phyloP scores from a whole-genome alignment of 2,888 invertebrate species.

The Oscheius sp. region DNA sequence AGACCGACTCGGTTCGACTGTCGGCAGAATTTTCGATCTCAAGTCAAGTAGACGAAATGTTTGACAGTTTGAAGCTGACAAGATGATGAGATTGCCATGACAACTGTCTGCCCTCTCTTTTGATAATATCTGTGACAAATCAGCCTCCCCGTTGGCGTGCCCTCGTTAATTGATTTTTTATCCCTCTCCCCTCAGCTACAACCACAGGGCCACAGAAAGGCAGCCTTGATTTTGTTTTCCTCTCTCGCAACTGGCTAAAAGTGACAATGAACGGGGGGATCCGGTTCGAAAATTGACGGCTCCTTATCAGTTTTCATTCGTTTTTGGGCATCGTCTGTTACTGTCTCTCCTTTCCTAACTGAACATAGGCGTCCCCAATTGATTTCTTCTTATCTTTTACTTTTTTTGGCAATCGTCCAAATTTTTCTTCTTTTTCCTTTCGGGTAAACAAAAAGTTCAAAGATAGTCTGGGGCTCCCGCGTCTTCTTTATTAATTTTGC shows the following conservation, averaged over 20 bases:
- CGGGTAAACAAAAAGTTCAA: neutral
- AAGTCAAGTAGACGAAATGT: no score
- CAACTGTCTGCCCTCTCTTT: neutral
- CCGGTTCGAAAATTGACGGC: constrained; percentile 24
- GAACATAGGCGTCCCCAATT: neutral
- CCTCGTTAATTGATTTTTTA: no score
- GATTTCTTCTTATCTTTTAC: neutral
- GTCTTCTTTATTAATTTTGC: no score
- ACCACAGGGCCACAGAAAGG: neutral
- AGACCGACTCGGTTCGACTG: no score
- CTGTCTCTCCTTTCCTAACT: no score
- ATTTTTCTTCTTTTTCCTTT: neutral
- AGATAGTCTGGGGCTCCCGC: no score
- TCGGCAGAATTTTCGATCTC: no score
- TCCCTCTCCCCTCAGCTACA: no score
- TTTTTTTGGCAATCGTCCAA: constrained; percentile 28
- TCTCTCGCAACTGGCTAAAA: constrained; percentile 1
- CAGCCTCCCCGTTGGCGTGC: no score
- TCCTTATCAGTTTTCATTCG: constrained; percentile 16
- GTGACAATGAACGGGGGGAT: neutral
- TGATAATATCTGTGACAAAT: neutral
- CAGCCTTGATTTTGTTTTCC: neutral
- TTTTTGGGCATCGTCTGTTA: no score
- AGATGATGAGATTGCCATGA: neutral
- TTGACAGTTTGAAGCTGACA: no score